A percentile compares a stretch with the other conserved stretches of the same genome.
Evolutionary conservation across 2,888 invertebrate genomes (phyloP).

Genomic region (Apoderus coryli): DNA sequence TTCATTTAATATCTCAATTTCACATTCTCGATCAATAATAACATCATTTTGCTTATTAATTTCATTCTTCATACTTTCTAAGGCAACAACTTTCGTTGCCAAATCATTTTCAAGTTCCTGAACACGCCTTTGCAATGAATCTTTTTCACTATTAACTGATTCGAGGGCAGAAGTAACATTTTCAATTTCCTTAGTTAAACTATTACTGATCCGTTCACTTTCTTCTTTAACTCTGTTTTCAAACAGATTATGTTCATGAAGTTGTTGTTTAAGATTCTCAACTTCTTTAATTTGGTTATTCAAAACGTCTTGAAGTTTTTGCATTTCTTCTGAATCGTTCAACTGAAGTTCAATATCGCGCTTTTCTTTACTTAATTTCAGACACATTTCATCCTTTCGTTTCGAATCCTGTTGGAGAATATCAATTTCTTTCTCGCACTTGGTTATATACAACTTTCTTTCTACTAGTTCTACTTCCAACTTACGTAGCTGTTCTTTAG

Average conservation of each 20-base stretch:
- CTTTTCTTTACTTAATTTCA: conserved; percentile 42
- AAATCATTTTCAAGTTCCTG: conserved; percentile 36
- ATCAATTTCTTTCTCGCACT: conserved; percentile 39
- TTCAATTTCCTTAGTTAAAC: conserved; percentile 12
- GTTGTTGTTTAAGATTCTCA: conserved; percentile 35
- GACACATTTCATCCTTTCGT: conserved; percentile 42
- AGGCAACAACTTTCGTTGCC: conserved; percentile 23
- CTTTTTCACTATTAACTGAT: conserved; percentile 12
- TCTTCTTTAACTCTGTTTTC: conserved; percentile 27
- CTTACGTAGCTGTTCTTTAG: conserved; percentile 27
- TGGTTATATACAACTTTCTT: conserved; percentile 38
- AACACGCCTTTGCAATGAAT: conserved; percentile 30
- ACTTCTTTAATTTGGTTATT: conserved; percentile 39
- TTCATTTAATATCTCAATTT: conserved; percentile 15
- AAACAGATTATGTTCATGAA: conserved; percentile 31
- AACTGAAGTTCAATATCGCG: conserved; percentile 35
- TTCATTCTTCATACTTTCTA: conserved; percentile 5
- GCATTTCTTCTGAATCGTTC: conserved; percentile 33
- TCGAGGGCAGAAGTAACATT: conserved; percentile 14
- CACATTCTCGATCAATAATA: conserved; percentile 1
- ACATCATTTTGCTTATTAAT: conserved; percentile 3
- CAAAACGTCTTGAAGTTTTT: conserved; percentile 39
- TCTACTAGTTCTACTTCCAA: conserved; percentile 42
- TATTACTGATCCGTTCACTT: conserved; percentile 5
- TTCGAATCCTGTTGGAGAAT: conserved; percentile 41